Percentiles rank a stretch among this genome's conserved stretches.
phyloP scores from a whole-genome alignment of 2,797 vertebrate genomes.

The Sebastes oblongus region DNA sequence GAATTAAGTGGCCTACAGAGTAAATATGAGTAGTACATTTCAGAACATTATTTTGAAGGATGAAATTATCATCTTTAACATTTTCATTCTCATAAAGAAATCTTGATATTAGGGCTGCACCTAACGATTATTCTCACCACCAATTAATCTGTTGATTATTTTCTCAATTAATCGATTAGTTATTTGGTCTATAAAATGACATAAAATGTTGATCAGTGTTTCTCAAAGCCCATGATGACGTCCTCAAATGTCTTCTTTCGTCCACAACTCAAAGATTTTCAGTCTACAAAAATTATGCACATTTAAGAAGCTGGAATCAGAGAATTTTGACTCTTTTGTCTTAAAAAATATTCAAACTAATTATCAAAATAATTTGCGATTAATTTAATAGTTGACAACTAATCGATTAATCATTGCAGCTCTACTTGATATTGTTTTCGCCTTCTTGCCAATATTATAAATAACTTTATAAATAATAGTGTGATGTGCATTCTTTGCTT shows the following conservation, averaged over 20 bases:
- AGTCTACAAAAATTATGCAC: not conserved
- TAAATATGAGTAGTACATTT: not conserved
- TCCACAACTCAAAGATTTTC: not conserved
- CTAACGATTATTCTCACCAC: not conserved
- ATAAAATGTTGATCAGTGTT: not conserved
- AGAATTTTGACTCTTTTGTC: too few relatives aligned
- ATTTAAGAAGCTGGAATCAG: not conserved
- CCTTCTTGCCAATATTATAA: not conserved
- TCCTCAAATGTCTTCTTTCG: not conserved
- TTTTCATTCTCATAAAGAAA: not conserved
- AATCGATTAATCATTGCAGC: not conserved
- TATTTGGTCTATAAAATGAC: not conserved
- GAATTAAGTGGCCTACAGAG: not conserved
- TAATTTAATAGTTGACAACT: not conserved
- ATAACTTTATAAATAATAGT: not conserved
- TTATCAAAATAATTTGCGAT: not conserved
- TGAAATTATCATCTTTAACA: not conserved
- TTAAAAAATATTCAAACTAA: too few relatives aligned
- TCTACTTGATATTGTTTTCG: not conserved
- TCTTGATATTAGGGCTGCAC: not conserved
- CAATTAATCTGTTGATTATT: not conserved
- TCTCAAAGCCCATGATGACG: too few relatives aligned
- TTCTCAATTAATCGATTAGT: not conserved
- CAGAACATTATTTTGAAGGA: not conserved
- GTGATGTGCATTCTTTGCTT: not conserved